A percentile compares a stretch with the other conserved stretches of the same genome.
Evolutionary conservation across 2,797 vertebrate genomes (phyloP).

Genomic region (Poecilia gillii): DNA sequence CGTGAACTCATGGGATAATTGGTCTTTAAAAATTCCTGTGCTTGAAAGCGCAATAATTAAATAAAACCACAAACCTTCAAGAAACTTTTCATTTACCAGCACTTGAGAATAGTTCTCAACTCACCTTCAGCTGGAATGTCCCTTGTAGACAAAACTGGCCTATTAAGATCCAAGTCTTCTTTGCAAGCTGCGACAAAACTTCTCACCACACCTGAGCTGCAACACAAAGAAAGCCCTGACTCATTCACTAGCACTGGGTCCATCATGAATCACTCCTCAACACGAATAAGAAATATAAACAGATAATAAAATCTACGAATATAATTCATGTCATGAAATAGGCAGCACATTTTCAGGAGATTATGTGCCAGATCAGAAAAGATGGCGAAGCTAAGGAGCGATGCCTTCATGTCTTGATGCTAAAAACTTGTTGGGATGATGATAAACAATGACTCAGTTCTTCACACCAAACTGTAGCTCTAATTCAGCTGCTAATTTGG

Average conservation of each 20-base stretch:
- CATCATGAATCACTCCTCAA: conserved; percentile 24
- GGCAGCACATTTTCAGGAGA: conserved; percentile 1
- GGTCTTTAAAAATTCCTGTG: neutral
- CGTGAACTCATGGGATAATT: neutral
- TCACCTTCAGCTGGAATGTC: conserved; percentile 60
- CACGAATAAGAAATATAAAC: neutral
- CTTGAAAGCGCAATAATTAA: neutral
- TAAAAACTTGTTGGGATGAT: neutral
- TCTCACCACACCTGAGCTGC: conserved; percentile 66
- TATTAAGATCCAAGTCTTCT: conserved; percentile 30
- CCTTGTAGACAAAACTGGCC: conserved; percentile 26
- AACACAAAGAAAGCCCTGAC: conserved; percentile 46
- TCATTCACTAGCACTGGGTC: conserved; percentile 20
- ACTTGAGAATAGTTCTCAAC: conserved; percentile 20
- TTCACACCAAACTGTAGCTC: neutral
- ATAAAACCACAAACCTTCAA: neutral
- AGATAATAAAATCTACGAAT: neutral
- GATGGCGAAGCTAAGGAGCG: neutral
- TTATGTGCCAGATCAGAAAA: neutral
- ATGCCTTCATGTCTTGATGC: neutral
- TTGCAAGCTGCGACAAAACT: conserved; percentile 42
- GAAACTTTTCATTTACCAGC: neutral
- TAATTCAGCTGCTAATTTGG: neutral
- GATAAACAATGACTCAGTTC: neutral
- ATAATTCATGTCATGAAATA: neutral